phyloP scores from a whole-genome alignment of 2,113 vertebrate genomes.

The Scatophagus argus region DNA sequence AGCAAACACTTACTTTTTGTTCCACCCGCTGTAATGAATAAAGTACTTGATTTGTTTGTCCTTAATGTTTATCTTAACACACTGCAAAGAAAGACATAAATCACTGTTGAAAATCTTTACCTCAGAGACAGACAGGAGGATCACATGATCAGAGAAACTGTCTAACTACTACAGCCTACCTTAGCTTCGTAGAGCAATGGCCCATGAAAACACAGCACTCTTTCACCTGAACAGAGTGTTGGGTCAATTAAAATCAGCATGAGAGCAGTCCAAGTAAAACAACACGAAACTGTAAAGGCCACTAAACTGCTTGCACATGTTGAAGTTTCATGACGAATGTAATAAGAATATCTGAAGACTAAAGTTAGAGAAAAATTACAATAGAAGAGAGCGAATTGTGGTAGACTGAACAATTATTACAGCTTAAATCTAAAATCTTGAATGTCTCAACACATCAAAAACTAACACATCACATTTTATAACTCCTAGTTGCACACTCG shows the following conservation, averaged over 20 bases:
- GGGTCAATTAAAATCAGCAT: slow-evolving; percentile 37
- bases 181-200: slow-evolving; percentile 99
- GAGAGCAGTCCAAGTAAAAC: slow-evolving; percentile 8
- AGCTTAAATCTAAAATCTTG: background rate
- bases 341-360: too few relatives aligned
- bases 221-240: slow-evolving; percentile 88
- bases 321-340: background rate
- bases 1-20: slow-evolving; percentile 95
- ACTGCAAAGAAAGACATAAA: slow-evolving; percentile 85
- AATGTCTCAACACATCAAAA: background rate
- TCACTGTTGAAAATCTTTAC: background rate
- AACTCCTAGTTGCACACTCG: too few relatives aligned
- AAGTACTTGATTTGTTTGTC: slow-evolving; percentile 99
- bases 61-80: slow-evolving; percentile 99
- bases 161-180: slow-evolving; percentile 82
- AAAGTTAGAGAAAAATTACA: too few relatives aligned
- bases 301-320: background rate
- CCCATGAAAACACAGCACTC: slow-evolving; percentile 99
- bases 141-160: background rate
- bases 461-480: background rate
- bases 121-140: background rate
- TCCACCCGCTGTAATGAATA: slow-evolving; percentile 99
- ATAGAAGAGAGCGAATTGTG: too few relatives aligned
- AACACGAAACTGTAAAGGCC: background rate
- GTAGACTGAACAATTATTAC: background rate